These are phyloP conservation scores for Ceratina australensis DNA, from an alignment of 1,140 invertebrate genomes.

Conservation along the genomic window DNA sequence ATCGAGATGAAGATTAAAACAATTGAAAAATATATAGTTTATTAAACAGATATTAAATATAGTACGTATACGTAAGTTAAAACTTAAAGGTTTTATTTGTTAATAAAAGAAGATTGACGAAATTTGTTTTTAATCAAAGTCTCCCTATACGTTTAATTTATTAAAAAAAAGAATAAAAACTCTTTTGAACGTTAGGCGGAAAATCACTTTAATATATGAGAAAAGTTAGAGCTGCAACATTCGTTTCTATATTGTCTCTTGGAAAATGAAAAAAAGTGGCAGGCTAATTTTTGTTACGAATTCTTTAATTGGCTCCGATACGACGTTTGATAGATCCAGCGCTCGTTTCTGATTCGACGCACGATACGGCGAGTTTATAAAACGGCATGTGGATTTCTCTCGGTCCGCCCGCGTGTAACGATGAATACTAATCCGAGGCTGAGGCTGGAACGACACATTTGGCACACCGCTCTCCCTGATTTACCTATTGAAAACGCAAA, in stretches of 20 bases:
- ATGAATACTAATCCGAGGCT: slow-evolving; percentile 48
- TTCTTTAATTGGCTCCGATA: slow-evolving; percentile 3
- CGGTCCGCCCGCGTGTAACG: slow-evolving; percentile 3
- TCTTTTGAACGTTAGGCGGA: no score
- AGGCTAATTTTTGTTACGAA: slow-evolving; percentile 1
- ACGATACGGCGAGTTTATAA: slow-evolving; percentile 48
- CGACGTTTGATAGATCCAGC: slow-evolving; percentile 16
- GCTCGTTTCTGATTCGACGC: slow-evolving; percentile 31
- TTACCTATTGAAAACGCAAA: slow-evolving; percentile 31
- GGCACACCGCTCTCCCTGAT: slow-evolving; percentile 28
- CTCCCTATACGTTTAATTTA: no score
- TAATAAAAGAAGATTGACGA: no score
- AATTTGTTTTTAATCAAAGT: no score
- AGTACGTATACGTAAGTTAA: no score
- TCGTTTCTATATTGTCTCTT: no score
- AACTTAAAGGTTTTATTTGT: no score
- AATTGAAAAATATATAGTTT: no score
- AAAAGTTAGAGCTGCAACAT: background rate
- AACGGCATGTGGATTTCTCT: slow-evolving; percentile 46
- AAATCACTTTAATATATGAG: no score
- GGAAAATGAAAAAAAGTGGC: background rate
- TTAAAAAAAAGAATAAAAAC: no score
- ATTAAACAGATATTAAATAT: no score
- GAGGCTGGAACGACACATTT: slow-evolving; percentile 13
- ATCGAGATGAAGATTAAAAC: no score